These are phyloP conservation scores for Brachionus asplanchnoidis DNA, from an alignment of 1,140 invertebrate species.

Conservation along the genomic window DNA sequence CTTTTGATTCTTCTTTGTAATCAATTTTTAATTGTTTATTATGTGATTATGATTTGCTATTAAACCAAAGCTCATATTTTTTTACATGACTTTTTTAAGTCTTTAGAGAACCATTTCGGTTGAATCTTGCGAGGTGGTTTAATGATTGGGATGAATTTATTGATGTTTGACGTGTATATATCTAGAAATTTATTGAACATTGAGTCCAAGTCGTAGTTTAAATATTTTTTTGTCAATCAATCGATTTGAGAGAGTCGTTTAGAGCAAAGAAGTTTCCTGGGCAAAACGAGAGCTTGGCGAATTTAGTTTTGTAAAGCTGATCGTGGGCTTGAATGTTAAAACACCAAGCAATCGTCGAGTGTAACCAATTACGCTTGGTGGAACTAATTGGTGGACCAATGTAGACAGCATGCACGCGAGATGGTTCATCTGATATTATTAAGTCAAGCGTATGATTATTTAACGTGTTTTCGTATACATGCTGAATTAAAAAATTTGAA, in stretches of 20 bases:
- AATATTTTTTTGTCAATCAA: background rate
- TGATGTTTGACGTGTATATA: background rate
- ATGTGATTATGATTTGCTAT: background rate
- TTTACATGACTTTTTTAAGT: background rate
- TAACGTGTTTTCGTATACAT: too few relatives aligned
- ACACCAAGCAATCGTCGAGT: background rate
- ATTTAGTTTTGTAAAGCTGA: background rate
- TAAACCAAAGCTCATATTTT: background rate
- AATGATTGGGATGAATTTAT: background rate
- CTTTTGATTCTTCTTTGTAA: background rate
- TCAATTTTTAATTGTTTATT: background rate
- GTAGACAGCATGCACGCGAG: background rate
- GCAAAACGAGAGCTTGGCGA: background rate
- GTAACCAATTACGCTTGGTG: background rate
- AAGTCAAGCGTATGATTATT: too few relatives aligned
- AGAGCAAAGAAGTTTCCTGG: background rate
- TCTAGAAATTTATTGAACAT: background rate
- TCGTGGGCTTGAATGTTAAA: background rate
- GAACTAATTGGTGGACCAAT: background rate
- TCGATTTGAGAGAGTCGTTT: background rate
- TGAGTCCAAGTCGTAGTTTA: background rate
- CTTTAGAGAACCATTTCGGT: background rate
- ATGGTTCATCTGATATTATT: background rate
- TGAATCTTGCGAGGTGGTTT: background rate
- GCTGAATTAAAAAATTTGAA: too few relatives aligned